Evolutionary conservation across 2,888 invertebrate species (phyloP).

Genomic region (Eurois occulta): DNA sequence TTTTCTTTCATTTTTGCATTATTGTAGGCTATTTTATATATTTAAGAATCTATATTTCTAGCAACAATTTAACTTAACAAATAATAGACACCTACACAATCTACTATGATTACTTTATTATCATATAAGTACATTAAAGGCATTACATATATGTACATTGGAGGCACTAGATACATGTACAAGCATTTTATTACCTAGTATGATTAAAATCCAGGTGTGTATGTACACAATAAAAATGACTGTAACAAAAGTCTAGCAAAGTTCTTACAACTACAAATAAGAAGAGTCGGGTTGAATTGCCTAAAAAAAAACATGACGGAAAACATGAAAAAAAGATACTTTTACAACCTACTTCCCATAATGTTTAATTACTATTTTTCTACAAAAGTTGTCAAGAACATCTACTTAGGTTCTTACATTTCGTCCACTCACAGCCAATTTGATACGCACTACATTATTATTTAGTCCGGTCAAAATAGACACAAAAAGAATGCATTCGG

Average conservation of each 20-base stretch:
- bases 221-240: neutral
- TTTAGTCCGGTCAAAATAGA: neutral
- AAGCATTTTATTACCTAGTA: neutral
- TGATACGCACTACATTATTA: neutral
- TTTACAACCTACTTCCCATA: neutral
- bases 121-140: neutral
- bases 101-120: too few species aligned
- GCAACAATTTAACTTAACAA: neutral
- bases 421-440: neutral
- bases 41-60: neutral
- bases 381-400: neutral
- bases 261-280: neutral
- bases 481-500: neutral
- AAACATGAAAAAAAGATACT: neutral
- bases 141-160: neutral
- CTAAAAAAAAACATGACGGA: neutral
- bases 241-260: neutral
- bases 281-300: neutral
- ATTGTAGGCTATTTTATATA: neutral
- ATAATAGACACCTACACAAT: neutral
- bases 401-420: neutral
- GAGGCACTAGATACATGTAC: neutral
- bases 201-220: neutral
- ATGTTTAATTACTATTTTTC: neutral
- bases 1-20: neutral